Conservation (phyloP, 2,888 invertebrate genomes). For the Tipula helvola region DNA sequence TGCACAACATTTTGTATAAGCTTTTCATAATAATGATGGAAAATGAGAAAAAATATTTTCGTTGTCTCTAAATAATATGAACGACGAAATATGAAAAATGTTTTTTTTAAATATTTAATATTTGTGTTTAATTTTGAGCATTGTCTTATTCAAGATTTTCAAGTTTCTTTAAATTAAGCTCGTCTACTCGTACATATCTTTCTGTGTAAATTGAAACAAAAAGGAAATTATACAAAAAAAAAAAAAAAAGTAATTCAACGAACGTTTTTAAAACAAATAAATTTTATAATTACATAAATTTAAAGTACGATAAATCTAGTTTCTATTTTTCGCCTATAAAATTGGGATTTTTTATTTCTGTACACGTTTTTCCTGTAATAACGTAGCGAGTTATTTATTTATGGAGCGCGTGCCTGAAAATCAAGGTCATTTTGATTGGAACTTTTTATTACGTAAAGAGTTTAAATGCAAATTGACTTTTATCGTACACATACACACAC, state of each 20-base stretch:
- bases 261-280: background rate
- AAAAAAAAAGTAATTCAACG: too few species aligned
- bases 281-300: background rate
- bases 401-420: background rate
- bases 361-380: background rate
- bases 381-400: background rate
- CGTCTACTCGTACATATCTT: background rate
- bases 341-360: background rate
- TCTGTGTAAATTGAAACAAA: background rate
- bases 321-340: background rate
- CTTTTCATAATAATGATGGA: background rate
- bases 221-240: background rate
- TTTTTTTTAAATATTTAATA: background rate
- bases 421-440: background rate
- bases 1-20: too few species aligned
- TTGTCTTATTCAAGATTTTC: background rate
- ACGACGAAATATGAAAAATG: background rate
- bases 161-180: background rate
- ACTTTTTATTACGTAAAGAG: background rate
- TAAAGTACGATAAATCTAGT: background rate
- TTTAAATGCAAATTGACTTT: background rate
- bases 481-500: background rate
- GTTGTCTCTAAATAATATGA: background rate
- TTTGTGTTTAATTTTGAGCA: background rate
- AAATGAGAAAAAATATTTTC: background rate